Evolutionary conservation across 2,113 vertebrate genomes (phyloP).

Genomic region (Heloderma charlesbogerti): DNA sequence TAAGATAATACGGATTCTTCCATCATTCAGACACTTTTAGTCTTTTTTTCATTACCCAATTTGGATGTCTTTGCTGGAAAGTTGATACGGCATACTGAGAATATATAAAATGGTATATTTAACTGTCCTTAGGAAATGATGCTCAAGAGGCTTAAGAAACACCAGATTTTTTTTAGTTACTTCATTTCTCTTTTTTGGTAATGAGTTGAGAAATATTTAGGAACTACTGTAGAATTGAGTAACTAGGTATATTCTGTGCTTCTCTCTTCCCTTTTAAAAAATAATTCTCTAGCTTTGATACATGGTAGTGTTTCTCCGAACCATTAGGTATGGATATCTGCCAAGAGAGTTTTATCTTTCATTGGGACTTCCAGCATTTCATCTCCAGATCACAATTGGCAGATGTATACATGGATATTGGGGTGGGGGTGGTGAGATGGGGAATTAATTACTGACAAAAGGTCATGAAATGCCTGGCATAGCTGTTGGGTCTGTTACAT

Average conservation of each 20-base stretch:
- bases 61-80: neutral
- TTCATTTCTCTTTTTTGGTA: neutral
- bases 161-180: neutral
- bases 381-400: neutral
- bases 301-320: neutral
- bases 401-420: neutral
- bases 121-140: no score
- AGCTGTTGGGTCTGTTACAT: neutral
- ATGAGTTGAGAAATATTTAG: neutral
- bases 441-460: neutral
- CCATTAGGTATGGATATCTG: neutral
- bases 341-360: neutral
- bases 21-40: slow-evolving; percentile 22
- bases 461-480: neutral
- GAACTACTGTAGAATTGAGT: neutral
- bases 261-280: neutral
- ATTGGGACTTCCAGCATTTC: neutral
- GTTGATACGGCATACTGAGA: neutral
- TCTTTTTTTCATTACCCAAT: neutral
- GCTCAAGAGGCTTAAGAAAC: neutral
- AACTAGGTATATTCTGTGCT: neutral
- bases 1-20: slow-evolving; percentile 19
- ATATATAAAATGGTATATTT: neutral
- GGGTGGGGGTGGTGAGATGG: neutral
- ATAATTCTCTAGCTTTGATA: neutral